phyloP scores from a whole-genome alignment of 2,888 invertebrate genomes.

The Napeogenes inachia region DNA sequence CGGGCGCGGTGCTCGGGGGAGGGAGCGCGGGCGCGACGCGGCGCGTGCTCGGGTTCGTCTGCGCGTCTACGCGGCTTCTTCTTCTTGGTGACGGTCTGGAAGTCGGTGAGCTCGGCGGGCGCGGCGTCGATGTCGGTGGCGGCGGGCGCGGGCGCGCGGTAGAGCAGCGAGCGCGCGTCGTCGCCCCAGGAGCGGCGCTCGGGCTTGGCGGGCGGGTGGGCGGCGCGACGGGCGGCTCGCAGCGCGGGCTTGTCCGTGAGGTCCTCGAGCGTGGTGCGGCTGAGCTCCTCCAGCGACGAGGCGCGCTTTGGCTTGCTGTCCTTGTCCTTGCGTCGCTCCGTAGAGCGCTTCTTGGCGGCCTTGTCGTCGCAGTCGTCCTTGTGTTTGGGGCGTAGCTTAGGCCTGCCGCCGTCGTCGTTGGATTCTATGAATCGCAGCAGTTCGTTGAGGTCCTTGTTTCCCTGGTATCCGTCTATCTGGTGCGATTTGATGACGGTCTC shows the following conservation, averaged over 20 bases:
- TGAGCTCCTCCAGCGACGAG: conserved; percentile 88
- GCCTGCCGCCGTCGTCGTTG: conserved; percentile 59
- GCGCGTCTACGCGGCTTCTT: conserved; percentile 86
- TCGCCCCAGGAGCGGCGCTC: conserved; percentile 83
- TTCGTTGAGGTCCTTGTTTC: conserved; percentile 86
- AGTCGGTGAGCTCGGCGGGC: conserved; percentile 81
- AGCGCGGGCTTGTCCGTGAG: conserved; percentile 79
- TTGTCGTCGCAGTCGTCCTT: conserved; percentile 67
- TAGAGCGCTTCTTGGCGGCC: conserved; percentile 70
- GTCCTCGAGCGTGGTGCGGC: conserved; percentile 85
- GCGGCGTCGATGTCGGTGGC: conserved; percentile 39
- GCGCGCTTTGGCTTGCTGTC: conserved; percentile 80
- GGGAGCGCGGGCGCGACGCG: conserved; percentile 70
- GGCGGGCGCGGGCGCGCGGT: conserved; percentile 33
- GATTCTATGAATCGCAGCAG: conserved; percentile 88
- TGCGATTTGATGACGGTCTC: conserved; percentile 77
- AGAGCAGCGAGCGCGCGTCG: conserved; percentile 72
- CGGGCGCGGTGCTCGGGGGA: conserved; percentile 39
- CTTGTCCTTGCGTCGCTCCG: conserved; percentile 66
- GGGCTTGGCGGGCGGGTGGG: conserved; percentile 45
- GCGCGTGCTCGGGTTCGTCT: conserved; percentile 50
- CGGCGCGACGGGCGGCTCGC: conserved; percentile 63
- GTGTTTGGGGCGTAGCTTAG: conserved; percentile 62
- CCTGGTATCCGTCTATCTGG: conserved; percentile 86
- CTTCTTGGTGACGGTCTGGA: conserved; percentile 89